Evolutionary conservation across 2,797 vertebrate species (phyloP).

Genomic region (Zalophus californianus): DNA sequence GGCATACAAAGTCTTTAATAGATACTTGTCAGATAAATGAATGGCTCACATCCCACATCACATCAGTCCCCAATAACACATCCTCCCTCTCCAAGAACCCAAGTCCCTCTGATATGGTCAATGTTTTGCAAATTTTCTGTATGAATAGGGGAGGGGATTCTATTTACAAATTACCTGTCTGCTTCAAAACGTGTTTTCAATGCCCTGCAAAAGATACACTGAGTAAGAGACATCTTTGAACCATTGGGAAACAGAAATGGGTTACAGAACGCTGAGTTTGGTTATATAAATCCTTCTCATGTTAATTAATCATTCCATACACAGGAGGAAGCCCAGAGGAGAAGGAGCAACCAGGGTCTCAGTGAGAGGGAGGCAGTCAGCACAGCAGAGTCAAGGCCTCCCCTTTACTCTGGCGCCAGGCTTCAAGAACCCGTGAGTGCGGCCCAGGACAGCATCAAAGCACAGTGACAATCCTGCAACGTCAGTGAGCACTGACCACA

Average conservation of each 20-base stretch:
- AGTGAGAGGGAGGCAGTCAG: background rate
- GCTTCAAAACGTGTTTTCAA: constrained; percentile 29
- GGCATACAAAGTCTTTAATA: background rate
- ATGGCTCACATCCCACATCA: constrained; percentile 4
- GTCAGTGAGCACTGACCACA: no score
- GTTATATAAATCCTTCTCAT: background rate
- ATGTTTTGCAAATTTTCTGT: background rate
- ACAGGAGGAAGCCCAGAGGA: background rate
- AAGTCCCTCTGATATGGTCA: constrained; percentile 17
- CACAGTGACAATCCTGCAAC: background rate
- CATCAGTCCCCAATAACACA: background rate
- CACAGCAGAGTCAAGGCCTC: background rate
- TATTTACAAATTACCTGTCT: constrained; percentile 11
- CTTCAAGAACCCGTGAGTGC: background rate
- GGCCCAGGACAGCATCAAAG: background rate
- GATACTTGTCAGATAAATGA: background rate
- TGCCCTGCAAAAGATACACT: background rate
- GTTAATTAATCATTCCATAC: background rate
- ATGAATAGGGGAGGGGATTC: background rate
- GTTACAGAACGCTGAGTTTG: constrained; percentile 10
- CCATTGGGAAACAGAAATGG: constrained; percentile 2
- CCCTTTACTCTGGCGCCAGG: background rate
- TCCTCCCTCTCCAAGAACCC: background rate
- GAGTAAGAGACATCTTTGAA: constrained; percentile 11
- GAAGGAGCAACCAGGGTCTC: background rate